A percentile compares a stretch with the other conserved stretches of the same genome.
phyloP scores from a whole-genome alignment of 2,797 vertebrate genomes.

The Merluccius polli region DNA sequence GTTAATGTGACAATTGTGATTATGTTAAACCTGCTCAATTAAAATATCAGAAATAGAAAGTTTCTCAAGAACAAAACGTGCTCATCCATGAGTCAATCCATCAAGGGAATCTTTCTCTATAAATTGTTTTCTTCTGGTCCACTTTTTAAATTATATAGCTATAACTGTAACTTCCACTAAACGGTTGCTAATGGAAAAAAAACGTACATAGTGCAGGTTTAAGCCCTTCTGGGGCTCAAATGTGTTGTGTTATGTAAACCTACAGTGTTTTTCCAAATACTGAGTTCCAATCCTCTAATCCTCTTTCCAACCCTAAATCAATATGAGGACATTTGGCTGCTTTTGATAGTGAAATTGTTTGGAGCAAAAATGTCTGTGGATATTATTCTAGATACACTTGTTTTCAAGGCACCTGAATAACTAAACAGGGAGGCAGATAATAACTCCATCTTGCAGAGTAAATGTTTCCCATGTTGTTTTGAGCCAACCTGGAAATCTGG shows the following conservation, averaged over 20 bases:
- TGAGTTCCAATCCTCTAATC: neutral
- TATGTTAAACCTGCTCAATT: too few species aligned
- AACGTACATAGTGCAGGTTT: neutral
- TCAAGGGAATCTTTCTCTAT: neutral
- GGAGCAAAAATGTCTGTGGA: neutral
- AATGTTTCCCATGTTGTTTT: neutral
- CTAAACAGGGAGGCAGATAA: neutral
- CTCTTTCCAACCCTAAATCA: neutral
- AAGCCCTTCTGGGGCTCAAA: neutral
- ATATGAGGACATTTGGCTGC: neutral
- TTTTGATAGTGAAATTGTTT: neutral
- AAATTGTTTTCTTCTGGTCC: too few species aligned
- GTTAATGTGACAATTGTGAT: too few species aligned
- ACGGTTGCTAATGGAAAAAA: neutral
- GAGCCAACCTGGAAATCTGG: too few species aligned
- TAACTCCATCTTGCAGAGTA: neutral
- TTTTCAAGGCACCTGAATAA: conserved; percentile 36
- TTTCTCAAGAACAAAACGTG: neutral
- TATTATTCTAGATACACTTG: conserved; percentile 44
- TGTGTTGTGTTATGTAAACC: neutral
- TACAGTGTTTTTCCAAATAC: neutral
- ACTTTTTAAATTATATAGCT: too few species aligned
- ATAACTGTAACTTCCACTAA: neutral
- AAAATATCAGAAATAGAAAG: too few species aligned
- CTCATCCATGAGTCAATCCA: neutral